Evolutionary conservation across 2,113 vertebrate species (phyloP).

Genomic region (Pluvialis apricaria): DNA sequence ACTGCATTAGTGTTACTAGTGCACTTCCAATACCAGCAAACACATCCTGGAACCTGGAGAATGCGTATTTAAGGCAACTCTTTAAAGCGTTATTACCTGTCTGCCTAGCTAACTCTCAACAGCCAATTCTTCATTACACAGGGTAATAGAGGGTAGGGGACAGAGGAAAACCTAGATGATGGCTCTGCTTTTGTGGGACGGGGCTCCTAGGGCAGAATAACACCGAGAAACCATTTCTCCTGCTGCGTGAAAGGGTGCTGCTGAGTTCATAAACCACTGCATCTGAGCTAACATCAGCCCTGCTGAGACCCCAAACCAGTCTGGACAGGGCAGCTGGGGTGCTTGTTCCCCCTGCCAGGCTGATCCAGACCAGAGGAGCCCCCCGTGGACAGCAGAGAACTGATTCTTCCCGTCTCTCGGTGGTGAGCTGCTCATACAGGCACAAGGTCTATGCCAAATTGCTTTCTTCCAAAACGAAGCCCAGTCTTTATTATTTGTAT

Average conservation of each 20-base stretch:
- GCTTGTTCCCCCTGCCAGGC: not conserved
- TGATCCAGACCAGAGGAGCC: not conserved
- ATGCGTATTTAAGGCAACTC: not conserved
- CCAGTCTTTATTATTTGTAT: not conserved
- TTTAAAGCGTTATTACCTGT: not conserved
- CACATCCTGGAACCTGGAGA: not conserved
- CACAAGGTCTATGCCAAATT: not conserved
- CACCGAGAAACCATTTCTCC: not conserved
- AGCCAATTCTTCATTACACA: not conserved
- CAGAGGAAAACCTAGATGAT: not conserved
- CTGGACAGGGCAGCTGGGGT: not conserved
- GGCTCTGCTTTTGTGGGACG: not conserved
- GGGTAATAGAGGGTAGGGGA: not conserved
- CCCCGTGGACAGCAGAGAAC: not conserved
- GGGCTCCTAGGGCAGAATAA: not conserved
- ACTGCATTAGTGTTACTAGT: not conserved
- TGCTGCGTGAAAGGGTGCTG: not conserved
- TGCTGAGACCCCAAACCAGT: not conserved
- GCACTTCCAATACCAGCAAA: not conserved
- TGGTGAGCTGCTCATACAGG: not conserved
- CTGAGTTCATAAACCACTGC: not conserved
- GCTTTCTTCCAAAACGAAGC: not conserved
- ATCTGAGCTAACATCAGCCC: not conserved
- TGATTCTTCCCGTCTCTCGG: not conserved
- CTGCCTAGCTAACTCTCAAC: not conserved